These are phyloP conservation scores for Micromussa lordhowensis DNA, from an alignment of 92 coral and sea anemone genomes.

Conservation along the genomic window DNA sequence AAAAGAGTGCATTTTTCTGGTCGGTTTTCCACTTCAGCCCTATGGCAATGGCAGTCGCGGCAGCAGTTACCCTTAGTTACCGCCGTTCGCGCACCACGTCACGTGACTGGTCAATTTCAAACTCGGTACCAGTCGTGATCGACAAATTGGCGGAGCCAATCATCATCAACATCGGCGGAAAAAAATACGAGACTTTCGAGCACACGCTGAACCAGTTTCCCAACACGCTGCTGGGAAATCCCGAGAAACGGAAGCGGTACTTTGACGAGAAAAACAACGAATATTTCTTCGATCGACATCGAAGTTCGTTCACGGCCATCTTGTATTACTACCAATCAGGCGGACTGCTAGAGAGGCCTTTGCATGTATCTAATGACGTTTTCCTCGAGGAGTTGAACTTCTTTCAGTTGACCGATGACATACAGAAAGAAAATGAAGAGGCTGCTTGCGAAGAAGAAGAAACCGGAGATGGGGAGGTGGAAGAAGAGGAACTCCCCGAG, in stretches of 20 bases:
- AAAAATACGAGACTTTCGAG: slow-evolving; percentile 88
- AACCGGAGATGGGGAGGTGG: slow-evolving; percentile 7
- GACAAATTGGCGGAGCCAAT: slow-evolving; percentile 61
- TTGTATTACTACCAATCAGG: slow-evolving; percentile 95
- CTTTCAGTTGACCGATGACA: slow-evolving; percentile 86
- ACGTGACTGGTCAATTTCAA: slow-evolving; percentile 60
- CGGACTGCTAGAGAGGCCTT: slow-evolving; percentile 86
- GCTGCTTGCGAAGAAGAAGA: slow-evolving; percentile 62
- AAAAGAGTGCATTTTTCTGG: neutral
- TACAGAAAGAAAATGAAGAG: slow-evolving; percentile 79
- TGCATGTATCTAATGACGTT: slow-evolving; percentile 82
- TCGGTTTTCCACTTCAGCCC: neutral
- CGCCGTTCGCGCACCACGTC: slow-evolving; percentile 68
- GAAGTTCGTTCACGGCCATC: slow-evolving; percentile 94
- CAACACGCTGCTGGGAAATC: slow-evolving; percentile 87
- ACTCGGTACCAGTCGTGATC: slow-evolving; percentile 31
- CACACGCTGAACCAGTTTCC: slow-evolving; percentile 88
- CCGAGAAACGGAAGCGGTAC: slow-evolving; percentile 76
- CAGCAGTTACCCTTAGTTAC: slow-evolving; percentile 54
- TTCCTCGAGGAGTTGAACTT: slow-evolving; percentile 88
- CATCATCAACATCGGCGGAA: slow-evolving; percentile 91
- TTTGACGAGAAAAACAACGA: slow-evolving; percentile 84
- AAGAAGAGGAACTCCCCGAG: slow-evolving; percentile 71
- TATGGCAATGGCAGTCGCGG: slow-evolving; percentile 74
- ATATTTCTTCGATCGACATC: slow-evolving; percentile 95